Evolutionary conservation across 2,797 vertebrate genomes (phyloP), one percentile per base, ranked within the genome.

Genomic region (Falco berigora): DNA sequence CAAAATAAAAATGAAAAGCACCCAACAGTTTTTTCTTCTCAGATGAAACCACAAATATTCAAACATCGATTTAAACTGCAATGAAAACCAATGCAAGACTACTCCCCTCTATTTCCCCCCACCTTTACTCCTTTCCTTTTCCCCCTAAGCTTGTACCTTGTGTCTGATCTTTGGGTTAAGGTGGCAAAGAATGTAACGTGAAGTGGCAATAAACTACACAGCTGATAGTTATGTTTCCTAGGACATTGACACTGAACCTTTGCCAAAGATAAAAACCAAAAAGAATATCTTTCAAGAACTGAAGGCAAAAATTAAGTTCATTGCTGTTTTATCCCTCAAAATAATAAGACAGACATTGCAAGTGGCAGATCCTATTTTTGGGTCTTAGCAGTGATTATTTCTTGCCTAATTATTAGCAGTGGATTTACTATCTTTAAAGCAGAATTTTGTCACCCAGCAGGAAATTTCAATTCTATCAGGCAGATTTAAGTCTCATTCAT

Each of bases 351-450:
- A 76, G 79, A 76, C 32, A 80, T 16, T n/a, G 32, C 13, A 85
- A 91, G 47, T 32, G 92, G 62, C 85, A 85, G 82, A 84, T 86
- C 93, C 77, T 94, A 38, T 69, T 88, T 88, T 79, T 5, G 77
- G 69, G 73, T 86, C 67, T 81, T 69, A 50, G 76, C 86, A 44
- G 69, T 46, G 67, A 88, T 87, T 90, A 59, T 81, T 95, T 77
- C 80, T 85, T 88, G 71, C 81, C 69, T 84, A 58, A 81, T 94
- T 88, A 86, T 82, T 72, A 93, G 69, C 68, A 80, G n/a, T 58
- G 84, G 92, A 95, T 95, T 97, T 82, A 52, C 88, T 42, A 71
- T 69, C 89, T 83, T 96, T 95, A 90, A 92, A 90, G 92, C 47
- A 52, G 76, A 91, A 86, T 84, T 95, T 88, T 86, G 82, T 86